Base-by-base conservation (phyloP, 1,140 invertebrate genomes). In the Drosophila oshimai region DNA sequence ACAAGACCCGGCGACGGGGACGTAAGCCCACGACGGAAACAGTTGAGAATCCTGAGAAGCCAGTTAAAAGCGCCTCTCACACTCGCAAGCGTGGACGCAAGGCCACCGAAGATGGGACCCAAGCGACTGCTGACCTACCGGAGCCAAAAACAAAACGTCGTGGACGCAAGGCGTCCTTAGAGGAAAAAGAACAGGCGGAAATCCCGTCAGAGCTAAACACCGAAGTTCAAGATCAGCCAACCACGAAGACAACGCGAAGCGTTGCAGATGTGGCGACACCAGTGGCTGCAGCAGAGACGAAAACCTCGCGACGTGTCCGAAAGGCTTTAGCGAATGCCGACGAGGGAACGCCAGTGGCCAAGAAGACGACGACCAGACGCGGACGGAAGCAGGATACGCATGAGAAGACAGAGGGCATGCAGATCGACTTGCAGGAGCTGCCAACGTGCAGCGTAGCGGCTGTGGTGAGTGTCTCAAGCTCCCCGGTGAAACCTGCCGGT, bases 261-360 rank as follows among this genome's bases (percentile, higher is more conserved):
- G 37, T 20, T 15, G 53, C 20, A 0, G 64, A 67, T 34, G 46
- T 62, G 12, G 42, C 29, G 17, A 13, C 13, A 4, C 46, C 12
- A 15, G 34, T 34, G 4, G 9, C 47, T 0, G 4, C 17, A 0
- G 4, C 17, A 9, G 72, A 58, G 10, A 68, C 57, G 20, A 76
- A 74, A 22, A 2, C 36, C 4, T 34, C 24, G n/a, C 54, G 81
- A 28, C 60, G 69, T 3, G 60, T 10, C 29, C 73, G 64, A 2
- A 80, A 74, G 12, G 33, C 60, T 6, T 70, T 67, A 2, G 28
- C 42, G 17, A 61, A 34, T 58, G 18, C 55, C 1, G 81, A 80
- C 7, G 64, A 47, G 7, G 58, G 45, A 6, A 37, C 41, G 4
- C 18, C 34, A 0, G 49, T 45, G 22, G 2, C 46, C 2, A 88